Evolutionary conservation across 2,113 vertebrate species (phyloP).

Genomic region (Isurus oxyrinchus): DNA sequence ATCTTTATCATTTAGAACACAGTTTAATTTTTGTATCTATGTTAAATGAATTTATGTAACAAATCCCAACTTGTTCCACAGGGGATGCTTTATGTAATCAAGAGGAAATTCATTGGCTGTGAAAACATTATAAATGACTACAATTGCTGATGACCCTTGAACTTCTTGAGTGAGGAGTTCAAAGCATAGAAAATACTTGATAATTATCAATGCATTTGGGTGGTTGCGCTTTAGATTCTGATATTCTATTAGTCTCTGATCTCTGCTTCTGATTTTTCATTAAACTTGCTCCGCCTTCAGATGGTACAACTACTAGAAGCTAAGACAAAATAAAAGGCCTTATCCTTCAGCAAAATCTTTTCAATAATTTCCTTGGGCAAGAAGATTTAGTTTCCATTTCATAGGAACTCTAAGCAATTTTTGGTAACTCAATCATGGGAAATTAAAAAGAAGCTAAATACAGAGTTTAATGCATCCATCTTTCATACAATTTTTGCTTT

Average conservation of each 20-base stretch:
- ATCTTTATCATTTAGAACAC: slow-evolving; percentile 8
- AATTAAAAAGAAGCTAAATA: neutral
- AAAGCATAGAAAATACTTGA: neutral
- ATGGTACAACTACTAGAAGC: neutral
- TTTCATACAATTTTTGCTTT: neutral
- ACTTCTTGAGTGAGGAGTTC: neutral
- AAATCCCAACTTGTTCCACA: slow-evolving; percentile 10
- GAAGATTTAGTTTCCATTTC: neutral
- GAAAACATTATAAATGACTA: neutral
- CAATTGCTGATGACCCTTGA: slow-evolving; percentile 4
- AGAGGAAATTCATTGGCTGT: neutral
- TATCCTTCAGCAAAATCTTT: neutral
- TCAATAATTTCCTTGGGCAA: neutral
- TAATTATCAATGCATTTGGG: slow-evolving; percentile 17
- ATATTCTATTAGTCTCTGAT: neutral
- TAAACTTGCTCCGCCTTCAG: neutral
- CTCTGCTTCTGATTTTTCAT: neutral
- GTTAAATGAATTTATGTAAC: neutral
- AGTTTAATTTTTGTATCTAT: neutral
- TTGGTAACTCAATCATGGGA: neutral
- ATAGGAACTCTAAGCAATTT: neutral
- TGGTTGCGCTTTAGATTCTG: neutral
- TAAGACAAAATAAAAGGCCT: neutral
- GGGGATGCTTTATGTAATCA: neutral
- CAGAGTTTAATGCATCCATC: neutral